phyloP scores from a whole-genome alignment of 2,797 vertebrate genomes.

The Neomorphus geoffroyi region DNA sequence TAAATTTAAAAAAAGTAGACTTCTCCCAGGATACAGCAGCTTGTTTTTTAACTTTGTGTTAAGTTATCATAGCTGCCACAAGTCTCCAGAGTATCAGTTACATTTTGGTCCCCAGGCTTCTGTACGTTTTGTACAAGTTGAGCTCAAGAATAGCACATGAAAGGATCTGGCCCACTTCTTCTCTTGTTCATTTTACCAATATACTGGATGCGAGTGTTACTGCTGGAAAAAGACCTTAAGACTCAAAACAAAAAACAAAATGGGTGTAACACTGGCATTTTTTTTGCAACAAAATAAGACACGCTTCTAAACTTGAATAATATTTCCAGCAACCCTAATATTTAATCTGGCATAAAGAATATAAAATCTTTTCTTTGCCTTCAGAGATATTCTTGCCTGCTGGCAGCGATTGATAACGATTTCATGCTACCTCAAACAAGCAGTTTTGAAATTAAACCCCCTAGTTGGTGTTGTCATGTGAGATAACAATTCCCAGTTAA shows the following conservation, averaged over 20 bases:
- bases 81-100: not conserved
- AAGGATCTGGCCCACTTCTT: not conserved
- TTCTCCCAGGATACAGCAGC: not conserved
- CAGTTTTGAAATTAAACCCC: slow-evolving; percentile 78
- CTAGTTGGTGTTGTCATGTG: slow-evolving; percentile 77
- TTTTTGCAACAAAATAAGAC: not conserved
- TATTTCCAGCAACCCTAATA: not conserved
- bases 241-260: not conserved
- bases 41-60: not conserved
- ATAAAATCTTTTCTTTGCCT: slow-evolving; percentile 62
- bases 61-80: not conserved
- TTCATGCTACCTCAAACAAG: slow-evolving; percentile 82
- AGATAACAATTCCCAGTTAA: slow-evolving; percentile 75
- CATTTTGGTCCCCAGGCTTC: not conserved
- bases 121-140: fast-evolving
- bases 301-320: not conserved
- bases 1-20: not conserved
- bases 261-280: not conserved
- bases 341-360: slow-evolving; percentile 65
- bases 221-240: not conserved
- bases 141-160: not conserved
- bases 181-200: not conserved
- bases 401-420: slow-evolving; percentile 80
- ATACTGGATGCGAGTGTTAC: too few relatives aligned
- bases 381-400: slow-evolving; percentile 70